A percentile compares a stretch with the other conserved stretches of the same genome.
These are phyloP conservation scores for Moxostoma hubbsi DNA, from an alignment of 2,797 vertebrate species.

Conservation along the genomic window DNA sequence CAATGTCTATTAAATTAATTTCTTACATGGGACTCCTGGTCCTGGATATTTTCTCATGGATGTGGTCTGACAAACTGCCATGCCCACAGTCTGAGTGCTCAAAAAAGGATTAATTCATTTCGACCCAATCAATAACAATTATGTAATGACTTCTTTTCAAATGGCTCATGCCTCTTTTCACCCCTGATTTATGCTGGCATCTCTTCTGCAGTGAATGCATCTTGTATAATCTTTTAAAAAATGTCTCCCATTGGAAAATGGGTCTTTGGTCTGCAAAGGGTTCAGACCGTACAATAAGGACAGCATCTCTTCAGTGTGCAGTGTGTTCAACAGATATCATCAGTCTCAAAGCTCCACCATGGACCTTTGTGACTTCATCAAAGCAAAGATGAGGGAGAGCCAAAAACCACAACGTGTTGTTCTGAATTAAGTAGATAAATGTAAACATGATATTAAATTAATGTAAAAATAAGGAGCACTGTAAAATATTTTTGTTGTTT, in stretches of 20 bases:
- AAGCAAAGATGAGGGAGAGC: background rate
- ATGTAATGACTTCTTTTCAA: constrained; percentile 21
- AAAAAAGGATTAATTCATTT: constrained; percentile 21
- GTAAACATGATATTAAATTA: background rate
- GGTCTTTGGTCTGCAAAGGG: constrained; percentile 9
- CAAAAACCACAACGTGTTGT: background rate
- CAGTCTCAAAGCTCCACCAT: constrained; percentile 2
- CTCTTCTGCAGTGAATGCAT: background rate
- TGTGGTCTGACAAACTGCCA: background rate
- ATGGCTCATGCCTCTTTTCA: constrained; percentile 6
- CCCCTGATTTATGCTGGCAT: constrained; percentile 28
- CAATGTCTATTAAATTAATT: too few relatives aligned
- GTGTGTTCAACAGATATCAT: background rate
- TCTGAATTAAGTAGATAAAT: background rate
- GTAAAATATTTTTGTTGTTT: too few relatives aligned
- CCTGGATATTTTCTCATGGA: background rate
- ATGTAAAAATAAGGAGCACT: background rate
- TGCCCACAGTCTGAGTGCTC: background rate
- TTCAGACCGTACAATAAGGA: background rate
- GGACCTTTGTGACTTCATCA: constrained; percentile 4
- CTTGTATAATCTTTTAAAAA: constrained; percentile 9
- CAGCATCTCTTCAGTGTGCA: background rate
- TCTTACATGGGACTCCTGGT: background rate
- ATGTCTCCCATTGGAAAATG: constrained; percentile 1
- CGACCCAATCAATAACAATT: constrained; percentile 4